Evolutionary conservation across 2,113 vertebrate species (phyloP).

Genomic region (Microtus ochrogaster): DNA sequence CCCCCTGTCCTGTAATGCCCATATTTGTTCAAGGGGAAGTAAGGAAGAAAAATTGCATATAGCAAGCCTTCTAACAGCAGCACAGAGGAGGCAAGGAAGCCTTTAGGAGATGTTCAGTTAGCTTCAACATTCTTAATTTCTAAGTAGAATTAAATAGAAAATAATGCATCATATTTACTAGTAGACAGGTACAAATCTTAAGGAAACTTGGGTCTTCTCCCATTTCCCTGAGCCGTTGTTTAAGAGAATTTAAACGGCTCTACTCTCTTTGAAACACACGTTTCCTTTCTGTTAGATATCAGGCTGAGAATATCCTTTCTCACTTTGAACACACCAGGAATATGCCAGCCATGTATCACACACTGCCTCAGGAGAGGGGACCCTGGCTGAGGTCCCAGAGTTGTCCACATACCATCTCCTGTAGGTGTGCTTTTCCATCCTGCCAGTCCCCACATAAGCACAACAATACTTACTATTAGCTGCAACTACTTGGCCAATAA

Average conservation of each 20-base stretch:
- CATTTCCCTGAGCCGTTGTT: not conserved
- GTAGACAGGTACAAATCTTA: slow-evolving; percentile 27
- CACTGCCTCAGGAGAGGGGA: not conserved
- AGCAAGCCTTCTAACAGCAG: not conserved
- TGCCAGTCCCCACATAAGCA: not conserved
- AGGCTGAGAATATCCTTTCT: slow-evolving; percentile 25
- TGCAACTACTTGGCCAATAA: not conserved
- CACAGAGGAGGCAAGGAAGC: not conserved
- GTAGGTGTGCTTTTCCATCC: not conserved
- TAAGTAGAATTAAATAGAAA: not conserved
- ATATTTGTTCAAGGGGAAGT: not conserved
- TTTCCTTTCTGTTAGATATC: slow-evolving; percentile 20
- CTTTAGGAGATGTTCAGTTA: not conserved
- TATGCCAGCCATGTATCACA: not conserved
- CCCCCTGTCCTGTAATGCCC: not conserved
- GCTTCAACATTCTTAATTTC: slow-evolving; percentile 4
- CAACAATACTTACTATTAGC: not conserved
- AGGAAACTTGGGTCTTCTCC: slow-evolving; percentile 17
- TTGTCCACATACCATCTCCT: not conserved
- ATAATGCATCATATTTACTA: not conserved
- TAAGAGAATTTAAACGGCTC: slow-evolving; percentile 15
- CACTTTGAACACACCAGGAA: slow-evolving; percentile 1
- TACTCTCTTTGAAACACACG: slow-evolving; percentile 31
- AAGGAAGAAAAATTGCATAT: not conserved
- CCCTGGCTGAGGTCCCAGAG: not conserved